These are phyloP conservation scores for Ceratosolen solmsi DNA, from an alignment of 1,140 invertebrate species.

Conservation along the genomic window DNA sequence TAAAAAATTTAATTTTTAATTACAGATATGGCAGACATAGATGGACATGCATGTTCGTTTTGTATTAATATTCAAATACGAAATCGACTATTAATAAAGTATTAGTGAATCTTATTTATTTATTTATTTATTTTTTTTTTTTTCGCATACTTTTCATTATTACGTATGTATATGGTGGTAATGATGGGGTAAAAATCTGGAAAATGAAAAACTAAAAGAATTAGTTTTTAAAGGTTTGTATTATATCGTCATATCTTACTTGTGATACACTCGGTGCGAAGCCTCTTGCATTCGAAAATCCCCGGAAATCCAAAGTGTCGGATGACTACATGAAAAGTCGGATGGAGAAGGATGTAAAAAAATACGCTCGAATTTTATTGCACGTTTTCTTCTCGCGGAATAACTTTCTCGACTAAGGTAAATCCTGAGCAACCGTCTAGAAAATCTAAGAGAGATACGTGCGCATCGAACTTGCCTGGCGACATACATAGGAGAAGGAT, in stretches of 20 bases:
- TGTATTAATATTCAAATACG: not conserved
- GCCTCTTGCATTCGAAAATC: conserved; percentile 57
- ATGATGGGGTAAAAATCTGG: too few relatives aligned
- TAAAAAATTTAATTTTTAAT: not conserved
- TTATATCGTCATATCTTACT: conserved; percentile 5
- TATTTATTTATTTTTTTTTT: not conserved
- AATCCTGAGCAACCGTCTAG: conserved; percentile 25
- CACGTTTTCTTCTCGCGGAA: conserved; percentile 37
- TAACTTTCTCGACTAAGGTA: not conserved
- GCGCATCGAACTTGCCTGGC: not conserved
- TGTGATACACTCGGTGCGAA: conserved; percentile 38
- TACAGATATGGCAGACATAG: not conserved
- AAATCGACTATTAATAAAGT: not conserved
- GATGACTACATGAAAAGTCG: conserved; percentile 51
- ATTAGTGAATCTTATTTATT: not conserved
- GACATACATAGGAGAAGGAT: not conserved
- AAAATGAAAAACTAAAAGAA: not conserved
- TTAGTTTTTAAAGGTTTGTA: conserved; percentile 11
- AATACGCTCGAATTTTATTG: conserved; percentile 56
- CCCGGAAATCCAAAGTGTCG: conserved; percentile 57
- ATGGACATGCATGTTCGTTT: too few relatives aligned
- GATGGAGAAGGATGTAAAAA: conserved; percentile 25
- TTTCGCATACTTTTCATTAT: too few relatives aligned
- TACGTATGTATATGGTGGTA: too few relatives aligned
- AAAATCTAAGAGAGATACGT: conserved; percentile 28